Base-by-base conservation (phyloP, 2,888 invertebrate species). In the Poecilobothrus nobilitatus region DNA sequence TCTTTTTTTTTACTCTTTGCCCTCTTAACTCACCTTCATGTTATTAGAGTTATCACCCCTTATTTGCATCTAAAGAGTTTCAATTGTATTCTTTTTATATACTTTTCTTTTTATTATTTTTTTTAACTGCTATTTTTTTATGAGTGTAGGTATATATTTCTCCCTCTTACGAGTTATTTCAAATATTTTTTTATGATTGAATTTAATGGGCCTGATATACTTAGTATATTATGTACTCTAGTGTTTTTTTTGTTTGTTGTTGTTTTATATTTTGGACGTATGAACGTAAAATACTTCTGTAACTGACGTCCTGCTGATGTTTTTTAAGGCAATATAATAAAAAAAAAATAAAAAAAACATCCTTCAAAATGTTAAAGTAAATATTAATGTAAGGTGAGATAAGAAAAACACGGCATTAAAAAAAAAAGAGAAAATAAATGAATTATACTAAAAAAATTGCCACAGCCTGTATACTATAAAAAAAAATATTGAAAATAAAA, bases 381-480 rank as follows among this genome's bases (percentile, higher is more conserved):
- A 53, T 18, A 53, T 53, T 53, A 53, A 53, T 53, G 53, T 18
- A 53, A 53, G 53, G 53, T 53, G 53, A 53, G 53, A 53, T 53
- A 53, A 53, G 53, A 53, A 53, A 27, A 53, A 53, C 12, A 37
- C 37, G 12, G 12, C 8, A 37, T 37, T 37, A 37, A 37, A 37
- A 37, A 37, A 12, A 3, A 8, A 37, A 37, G 7, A 37, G 5
- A 37, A 37, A 37, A 37, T 5, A 27, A 27, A 27, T 27, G 27
- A 27, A 27, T 27, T 7, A 37, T 37, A 37, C 37, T 27, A 4
- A 37, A 37, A 34, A 37, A 10, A 37, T 12, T 12, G 37, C 37
- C 10, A 37, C 37, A 12, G 12, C 37, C 37, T 37, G 10, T 5
- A n/a, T n/a, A 37, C 37, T 37, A 37, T 10, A 37, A 10, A 37